Conservation (phyloP, 2,797 vertebrate genomes). For the Poecilia gillii region DNA sequence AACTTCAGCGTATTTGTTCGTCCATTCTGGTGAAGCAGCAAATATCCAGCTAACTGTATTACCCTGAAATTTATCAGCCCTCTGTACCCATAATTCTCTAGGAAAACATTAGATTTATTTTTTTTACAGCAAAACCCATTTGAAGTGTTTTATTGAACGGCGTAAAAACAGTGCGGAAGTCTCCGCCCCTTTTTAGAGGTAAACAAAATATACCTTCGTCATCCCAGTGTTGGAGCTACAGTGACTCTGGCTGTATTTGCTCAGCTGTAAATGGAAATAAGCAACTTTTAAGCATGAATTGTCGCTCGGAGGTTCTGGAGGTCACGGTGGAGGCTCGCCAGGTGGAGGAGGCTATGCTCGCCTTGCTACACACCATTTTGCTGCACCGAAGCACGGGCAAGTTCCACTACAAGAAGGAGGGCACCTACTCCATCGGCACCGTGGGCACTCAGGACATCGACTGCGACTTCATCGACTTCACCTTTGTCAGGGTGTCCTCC, state of each 20-base stretch:
- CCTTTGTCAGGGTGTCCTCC: slow-evolving; percentile 91
- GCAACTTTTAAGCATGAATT: slow-evolving; percentile 86
- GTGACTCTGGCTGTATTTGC: not conserved
- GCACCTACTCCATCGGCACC: slow-evolving; percentile 97
- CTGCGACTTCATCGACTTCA: slow-evolving; percentile 97
- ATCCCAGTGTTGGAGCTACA: slow-evolving; percentile 10
- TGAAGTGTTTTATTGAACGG: not conserved
- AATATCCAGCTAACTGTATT: slow-evolving; percentile 20
- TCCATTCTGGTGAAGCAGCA: slow-evolving; percentile 9
- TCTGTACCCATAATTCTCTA: fast-evolving
- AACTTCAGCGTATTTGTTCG: not conserved
- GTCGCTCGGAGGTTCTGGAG: slow-evolving; percentile 94
- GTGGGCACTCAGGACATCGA: slow-evolving; percentile 95
- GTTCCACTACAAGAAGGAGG: slow-evolving; percentile 99
- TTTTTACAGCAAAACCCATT: too few species aligned
- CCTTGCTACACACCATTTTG: slow-evolving; percentile 91
- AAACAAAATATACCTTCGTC: slow-evolving; percentile 57
- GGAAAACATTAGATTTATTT: fast-evolving
- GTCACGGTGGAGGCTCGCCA: slow-evolving; percentile 95
- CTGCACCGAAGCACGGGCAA: slow-evolving; percentile 97
- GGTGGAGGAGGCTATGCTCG: slow-evolving; percentile 95
- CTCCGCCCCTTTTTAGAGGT: slow-evolving; percentile 34
- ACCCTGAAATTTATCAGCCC: not conserved
- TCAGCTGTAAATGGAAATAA: slow-evolving; percentile 41
- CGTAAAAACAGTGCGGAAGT: not conserved